phyloP scores from a whole-genome alignment of 2,888 invertebrate genomes.

The Caenorhabditis parvicauda region DNA sequence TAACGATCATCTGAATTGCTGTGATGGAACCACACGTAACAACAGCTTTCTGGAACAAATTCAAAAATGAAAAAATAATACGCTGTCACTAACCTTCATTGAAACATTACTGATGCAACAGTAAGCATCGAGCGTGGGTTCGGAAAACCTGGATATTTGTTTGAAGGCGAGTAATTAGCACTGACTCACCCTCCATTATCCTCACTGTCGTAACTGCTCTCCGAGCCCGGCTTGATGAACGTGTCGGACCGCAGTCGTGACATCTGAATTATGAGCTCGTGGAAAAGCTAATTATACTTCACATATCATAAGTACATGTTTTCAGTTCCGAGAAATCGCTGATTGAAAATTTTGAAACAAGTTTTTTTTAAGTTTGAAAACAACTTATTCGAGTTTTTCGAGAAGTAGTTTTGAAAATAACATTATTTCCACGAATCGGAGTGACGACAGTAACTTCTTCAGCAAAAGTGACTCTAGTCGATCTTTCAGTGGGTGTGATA shows the following conservation, averaged over 20 bases:
- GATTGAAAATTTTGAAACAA: neutral
- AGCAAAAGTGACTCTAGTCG: constrained; percentile 27
- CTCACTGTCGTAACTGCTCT: constrained; percentile 33
- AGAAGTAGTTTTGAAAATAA: too few relatives aligned
- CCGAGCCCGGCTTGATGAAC: constrained; percentile 29
- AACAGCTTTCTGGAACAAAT: constrained; percentile 13
- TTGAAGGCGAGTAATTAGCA: too few relatives aligned
- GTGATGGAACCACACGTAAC: constrained; percentile 13
- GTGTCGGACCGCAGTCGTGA: constrained; percentile 30
- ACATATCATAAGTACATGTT: too few relatives aligned
- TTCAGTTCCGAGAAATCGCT: neutral
- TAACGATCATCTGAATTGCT: constrained; percentile 8
- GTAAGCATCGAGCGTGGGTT: constrained; percentile 15
- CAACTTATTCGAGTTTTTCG: too few relatives aligned
- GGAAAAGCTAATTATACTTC: too few relatives aligned
- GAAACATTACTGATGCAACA: constrained; percentile 19
- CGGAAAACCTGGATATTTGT: constrained; percentile 4
- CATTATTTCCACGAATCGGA: too few relatives aligned
- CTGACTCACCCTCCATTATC: too few relatives aligned
- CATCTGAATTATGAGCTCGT: too few relatives aligned
- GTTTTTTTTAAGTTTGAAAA: too few relatives aligned
- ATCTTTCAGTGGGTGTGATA: constrained; percentile 15
- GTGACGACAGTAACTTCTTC: constrained; percentile 11
- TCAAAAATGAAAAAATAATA: neutral
- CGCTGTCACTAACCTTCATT: constrained; percentile 8